These are phyloP conservation scores for Phalacrocorax pelagicus DNA, from an alignment of 2,113 vertebrate species.

Conservation along the genomic window DNA sequence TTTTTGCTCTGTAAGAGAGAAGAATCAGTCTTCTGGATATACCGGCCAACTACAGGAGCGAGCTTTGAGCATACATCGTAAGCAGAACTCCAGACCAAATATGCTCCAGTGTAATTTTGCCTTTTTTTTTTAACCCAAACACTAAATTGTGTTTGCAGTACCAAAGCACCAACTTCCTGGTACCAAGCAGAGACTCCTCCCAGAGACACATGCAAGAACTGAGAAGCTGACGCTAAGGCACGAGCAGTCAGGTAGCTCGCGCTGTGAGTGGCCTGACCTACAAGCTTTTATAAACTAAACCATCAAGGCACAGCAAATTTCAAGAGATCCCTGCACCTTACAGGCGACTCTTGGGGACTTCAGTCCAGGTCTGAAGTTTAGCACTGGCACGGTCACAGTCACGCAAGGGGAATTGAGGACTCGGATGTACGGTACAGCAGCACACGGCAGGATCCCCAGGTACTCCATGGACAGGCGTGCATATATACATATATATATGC, in stretches of 20 bases:
- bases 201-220: no score
- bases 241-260: no score
- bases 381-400: neutral
- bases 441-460: neutral
- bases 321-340: neutral
- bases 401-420: rapidly evolving
- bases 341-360: neutral
- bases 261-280: neutral
- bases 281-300: neutral
- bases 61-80: rapidly evolving
- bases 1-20: neutral
- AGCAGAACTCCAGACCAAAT: neutral
- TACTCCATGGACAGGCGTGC: neutral
- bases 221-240: neutral
- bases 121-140: neutral
- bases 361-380: neutral
- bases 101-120: rapidly evolving
- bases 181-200: neutral
- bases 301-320: neutral
- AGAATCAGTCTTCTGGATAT: neutral
- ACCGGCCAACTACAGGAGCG: neutral
- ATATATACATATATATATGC: rapidly evolving
- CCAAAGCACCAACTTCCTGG: neutral
- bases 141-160: neutral
- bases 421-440: rapidly evolving